Evolutionary conservation across 92 coral and sea anemone genomes (phyloP).

Genomic region (Muricea muricata): DNA sequence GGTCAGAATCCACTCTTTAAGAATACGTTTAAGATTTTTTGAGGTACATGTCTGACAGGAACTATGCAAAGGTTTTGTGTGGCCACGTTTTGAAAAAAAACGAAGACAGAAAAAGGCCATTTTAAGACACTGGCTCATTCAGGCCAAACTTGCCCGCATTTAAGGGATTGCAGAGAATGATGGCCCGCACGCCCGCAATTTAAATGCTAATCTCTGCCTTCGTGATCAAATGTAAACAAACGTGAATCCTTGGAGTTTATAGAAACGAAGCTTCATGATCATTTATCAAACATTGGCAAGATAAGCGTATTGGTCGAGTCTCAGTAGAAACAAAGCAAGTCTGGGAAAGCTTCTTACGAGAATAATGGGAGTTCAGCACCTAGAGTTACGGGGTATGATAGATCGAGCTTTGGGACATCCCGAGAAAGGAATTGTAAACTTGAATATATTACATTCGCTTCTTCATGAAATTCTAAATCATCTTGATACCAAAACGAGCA

Average conservation of each 20-base stretch:
- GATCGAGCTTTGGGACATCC: slow-evolving; percentile 44
- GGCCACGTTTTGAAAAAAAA: too few species aligned
- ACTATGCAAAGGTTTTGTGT: too few species aligned
- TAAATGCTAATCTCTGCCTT: not conserved
- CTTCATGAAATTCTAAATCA: slow-evolving; percentile 89
- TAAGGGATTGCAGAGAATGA: too few species aligned
- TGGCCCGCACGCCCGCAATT: not conserved
- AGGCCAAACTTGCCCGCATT: not conserved
- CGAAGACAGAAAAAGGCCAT: too few species aligned
- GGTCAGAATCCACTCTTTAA: too few species aligned
- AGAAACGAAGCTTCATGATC: not conserved
- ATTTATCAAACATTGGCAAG: slow-evolving; percentile 6
- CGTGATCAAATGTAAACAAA: slow-evolving; percentile 11
- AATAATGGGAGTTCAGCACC: slow-evolving; percentile 79
- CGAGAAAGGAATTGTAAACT: slow-evolving; percentile 92
- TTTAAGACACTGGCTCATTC: too few species aligned
- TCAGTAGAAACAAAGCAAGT: not conserved
- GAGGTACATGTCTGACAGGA: too few species aligned
- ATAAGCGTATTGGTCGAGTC: not conserved
- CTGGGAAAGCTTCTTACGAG: not conserved
- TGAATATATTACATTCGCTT: slow-evolving; percentile 84
- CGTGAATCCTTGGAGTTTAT: not conserved
- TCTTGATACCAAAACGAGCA: slow-evolving; percentile 54
- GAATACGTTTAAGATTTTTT: too few species aligned
- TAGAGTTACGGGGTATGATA: slow-evolving; percentile 72